Evolutionary conservation across 2,888 invertebrate genomes (phyloP).

Genomic region (Drosophila engyochracea): DNA sequence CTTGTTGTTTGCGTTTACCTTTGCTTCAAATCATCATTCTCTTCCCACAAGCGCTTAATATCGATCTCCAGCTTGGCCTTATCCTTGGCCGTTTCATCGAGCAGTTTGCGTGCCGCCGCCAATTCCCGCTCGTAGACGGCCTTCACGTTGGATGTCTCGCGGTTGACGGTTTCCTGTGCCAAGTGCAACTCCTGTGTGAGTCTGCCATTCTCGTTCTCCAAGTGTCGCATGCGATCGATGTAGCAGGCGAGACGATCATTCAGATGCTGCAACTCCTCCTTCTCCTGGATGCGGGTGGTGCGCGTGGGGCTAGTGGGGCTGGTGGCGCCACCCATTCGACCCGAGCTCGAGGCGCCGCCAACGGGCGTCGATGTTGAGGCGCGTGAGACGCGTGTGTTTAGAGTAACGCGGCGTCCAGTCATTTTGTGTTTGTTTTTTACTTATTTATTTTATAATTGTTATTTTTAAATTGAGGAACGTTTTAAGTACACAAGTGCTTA

Average conservation of each 20-base stretch:
- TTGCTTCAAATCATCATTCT: constrained; percentile 93
- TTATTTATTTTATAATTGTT: constrained; percentile 9
- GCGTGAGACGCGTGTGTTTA: constrained; percentile 82
- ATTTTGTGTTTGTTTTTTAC: constrained; percentile 55
- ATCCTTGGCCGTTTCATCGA: constrained; percentile 97
- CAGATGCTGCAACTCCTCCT: constrained; percentile 95
- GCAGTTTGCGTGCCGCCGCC: constrained; percentile 94
- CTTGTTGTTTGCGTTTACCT: constrained; percentile 85
- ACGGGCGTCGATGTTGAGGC: constrained; percentile 82
- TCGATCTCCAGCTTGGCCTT: constrained; percentile 98
- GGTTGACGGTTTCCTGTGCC: constrained; percentile 93
- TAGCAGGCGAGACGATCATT: constrained; percentile 98
- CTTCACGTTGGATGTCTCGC: constrained; percentile 96
- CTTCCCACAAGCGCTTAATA: constrained; percentile 93
- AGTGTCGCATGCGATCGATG: constrained; percentile 96
- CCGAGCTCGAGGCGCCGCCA: constrained; percentile 67
- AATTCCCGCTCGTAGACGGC: constrained; percentile 97
- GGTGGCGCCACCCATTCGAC: constrained; percentile 64
- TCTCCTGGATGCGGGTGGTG: constrained; percentile 96
- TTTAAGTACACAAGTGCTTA: constrained; percentile 39
- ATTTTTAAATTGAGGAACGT: constrained; percentile 41
- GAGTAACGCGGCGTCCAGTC: constrained; percentile 82
- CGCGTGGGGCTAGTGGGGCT: constrained; percentile 95
- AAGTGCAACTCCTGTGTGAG: constrained; percentile 93
- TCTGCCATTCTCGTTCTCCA: constrained; percentile 96